Evolutionary conservation across 2,113 vertebrate genomes (phyloP), one percentile per base, ranked within the genome.

Genomic region (Proterorhinus semilunaris): DNA sequence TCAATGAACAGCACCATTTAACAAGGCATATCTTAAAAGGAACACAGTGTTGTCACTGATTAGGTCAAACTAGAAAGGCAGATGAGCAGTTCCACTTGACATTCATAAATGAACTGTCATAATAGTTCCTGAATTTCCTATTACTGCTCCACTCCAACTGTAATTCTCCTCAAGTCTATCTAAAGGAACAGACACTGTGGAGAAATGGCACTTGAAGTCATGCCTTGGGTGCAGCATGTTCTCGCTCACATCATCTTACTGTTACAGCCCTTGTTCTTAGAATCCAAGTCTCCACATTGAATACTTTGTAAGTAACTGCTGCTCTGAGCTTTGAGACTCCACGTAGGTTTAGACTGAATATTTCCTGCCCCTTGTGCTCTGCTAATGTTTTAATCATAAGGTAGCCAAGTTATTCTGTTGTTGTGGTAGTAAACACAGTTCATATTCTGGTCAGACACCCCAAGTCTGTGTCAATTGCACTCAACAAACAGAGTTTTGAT

Each of bases 11-110:
- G 21, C n/a, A 69, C 74, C 62, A 15, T 36, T 63, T 74, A 81
- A 80, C 74, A 59, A 72, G 54, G 68, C 49, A 55, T 79, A 74
- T 69, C 76, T 66, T 74, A 67, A 54, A 64, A 68, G 73, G 68
- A 5, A 27, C 8, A 43, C 46, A 49, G 68, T 44, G 13, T 27
- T 36, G 1, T 46, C 8, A 51, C 15, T 0, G 1, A 50, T 17
- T 12, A 8, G 48, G 53, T 73, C 11, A 27, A 69, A 63, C 36
- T 15, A 6, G 6, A 47, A 9, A 63, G 43, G 7, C 44, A 17
- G 15, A 65, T 58, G 50, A 62, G 10, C 52, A 46, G 45, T 9
- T 16, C 64, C 13, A 62, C 63, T 59, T 69, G 0, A 67, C 62
- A 73, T 71, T 68, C n/a, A 65, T 54, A 17, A 66, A 69, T 65